Evolutionary conservation across 2,888 invertebrate genomes (phyloP).

Genomic region (Leptopilina myrica): DNA sequence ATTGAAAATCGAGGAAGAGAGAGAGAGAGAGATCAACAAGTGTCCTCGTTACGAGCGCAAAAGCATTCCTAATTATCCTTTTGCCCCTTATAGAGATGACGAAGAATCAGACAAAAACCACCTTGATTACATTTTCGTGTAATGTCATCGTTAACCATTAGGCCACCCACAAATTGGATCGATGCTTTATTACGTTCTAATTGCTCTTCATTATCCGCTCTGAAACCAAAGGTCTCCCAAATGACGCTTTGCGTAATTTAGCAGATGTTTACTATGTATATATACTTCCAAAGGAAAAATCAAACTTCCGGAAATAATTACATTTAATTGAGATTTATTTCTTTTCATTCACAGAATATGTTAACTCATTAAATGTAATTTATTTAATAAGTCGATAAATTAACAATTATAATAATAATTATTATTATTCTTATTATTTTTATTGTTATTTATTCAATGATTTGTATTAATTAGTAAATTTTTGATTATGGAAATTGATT

Average conservation of each 20-base stretch:
- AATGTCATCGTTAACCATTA: slow-evolving; percentile 69
- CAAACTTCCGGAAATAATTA: background rate
- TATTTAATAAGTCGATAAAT: no score
- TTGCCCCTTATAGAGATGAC: slow-evolving; percentile 63
- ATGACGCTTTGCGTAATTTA: slow-evolving; percentile 35
- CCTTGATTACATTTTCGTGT: slow-evolving; percentile 75
- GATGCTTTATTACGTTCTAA: slow-evolving; percentile 68
- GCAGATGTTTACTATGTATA: background rate
- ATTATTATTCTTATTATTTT: no score
- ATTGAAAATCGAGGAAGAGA: slow-evolving; percentile 50
- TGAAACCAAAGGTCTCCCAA: slow-evolving; percentile 24
- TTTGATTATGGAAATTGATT: no score
- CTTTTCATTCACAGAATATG: background rate
- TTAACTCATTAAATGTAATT: no score
- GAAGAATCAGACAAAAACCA: slow-evolving; percentile 74
- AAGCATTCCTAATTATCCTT: slow-evolving; percentile 75
- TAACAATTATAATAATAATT: no score
- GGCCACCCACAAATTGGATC: slow-evolving; percentile 65
- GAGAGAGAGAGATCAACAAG: slow-evolving; percentile 70
- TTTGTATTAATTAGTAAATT: no score
- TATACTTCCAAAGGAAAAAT: background rate
- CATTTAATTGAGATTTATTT: slow-evolving; percentile 21
- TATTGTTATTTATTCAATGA: no score
- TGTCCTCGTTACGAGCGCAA: slow-evolving; percentile 74
- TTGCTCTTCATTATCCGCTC: slow-evolving; percentile 63